Evolutionary conservation across 2,113 vertebrate species (phyloP).

Genomic region (Rhipidura dahli): DNA sequence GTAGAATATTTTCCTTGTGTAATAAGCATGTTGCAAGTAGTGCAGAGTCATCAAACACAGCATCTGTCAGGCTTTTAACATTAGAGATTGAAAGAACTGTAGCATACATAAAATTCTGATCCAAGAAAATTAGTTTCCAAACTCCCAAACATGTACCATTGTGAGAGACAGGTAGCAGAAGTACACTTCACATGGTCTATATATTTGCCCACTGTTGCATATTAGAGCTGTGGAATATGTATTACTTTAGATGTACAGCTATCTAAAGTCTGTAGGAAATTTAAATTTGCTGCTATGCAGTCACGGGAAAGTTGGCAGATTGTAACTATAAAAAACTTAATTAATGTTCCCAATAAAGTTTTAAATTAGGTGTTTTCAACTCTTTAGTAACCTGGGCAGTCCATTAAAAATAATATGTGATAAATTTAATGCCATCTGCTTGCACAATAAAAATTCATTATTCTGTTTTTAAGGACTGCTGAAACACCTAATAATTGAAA

Average conservation of each 20-base stretch:
- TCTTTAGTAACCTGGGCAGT: not conserved
- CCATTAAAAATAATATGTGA: conserved; percentile 20
- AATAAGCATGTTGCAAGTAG: not conserved
- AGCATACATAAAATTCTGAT: not conserved
- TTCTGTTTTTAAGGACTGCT: not conserved
- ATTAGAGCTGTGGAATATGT: not conserved
- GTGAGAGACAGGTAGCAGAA: not conserved
- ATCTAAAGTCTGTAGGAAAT: conserved; percentile 13
- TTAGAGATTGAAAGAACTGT: not conserved
- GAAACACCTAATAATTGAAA: not conserved
- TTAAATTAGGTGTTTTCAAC: conserved; percentile 13
- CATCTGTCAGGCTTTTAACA: not conserved
- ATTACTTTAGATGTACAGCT: not conserved
- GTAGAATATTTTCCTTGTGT: not conserved
- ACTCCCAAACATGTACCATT: not conserved
- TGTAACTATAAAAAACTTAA: not conserved
- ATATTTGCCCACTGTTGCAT: not conserved
- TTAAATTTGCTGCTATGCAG: conserved; percentile 17
- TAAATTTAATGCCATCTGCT: conserved; percentile 18
- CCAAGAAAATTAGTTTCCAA: conserved; percentile 22
- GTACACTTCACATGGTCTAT: not conserved
- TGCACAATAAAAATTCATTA: not conserved
- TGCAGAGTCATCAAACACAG: not conserved
- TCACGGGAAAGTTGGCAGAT: conserved; percentile 4
- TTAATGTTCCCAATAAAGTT: conserved; percentile 23